Base-by-base conservation (phyloP, 2,797 vertebrate species). In the Leptoclinus maculatus region DNA sequence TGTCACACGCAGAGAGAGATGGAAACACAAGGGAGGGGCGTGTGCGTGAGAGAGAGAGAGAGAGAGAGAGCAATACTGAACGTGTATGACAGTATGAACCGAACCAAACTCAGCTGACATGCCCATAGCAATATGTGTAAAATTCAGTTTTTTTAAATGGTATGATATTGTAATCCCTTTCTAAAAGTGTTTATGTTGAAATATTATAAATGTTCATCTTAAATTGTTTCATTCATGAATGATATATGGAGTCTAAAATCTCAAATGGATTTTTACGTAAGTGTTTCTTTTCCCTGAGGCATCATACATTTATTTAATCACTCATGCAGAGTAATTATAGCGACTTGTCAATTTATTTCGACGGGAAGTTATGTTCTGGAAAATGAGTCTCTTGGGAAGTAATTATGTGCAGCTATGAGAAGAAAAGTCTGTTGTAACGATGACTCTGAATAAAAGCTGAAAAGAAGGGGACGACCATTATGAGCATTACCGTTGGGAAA, bases 301-400 rank as follows among this genome's bases (percentile, higher is more conserved):
- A 34, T 56, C 7, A 27, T 19, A 27, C 25, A 63, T 56, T 2
- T 29, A 14, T 34, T 62, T 2, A 8, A 36, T 66, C 21, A 7
- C 4, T 41, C 19, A 8, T 36, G 11, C 38, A 10, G 11, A 59
- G 16, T 57, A 13, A 68, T 34, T 12, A 23, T 60, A 10, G 9
- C 0, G 19, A 38, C 16, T 47, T 47, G 7, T 45, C 43, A 14
- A 23, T 47, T 19, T 43, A 6, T 43, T 13, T 47, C 2, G 53
- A 36, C 17, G 38, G 0, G 6, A 67, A 56, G 32, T 74, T 21
- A 10, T 45, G 16, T 49, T 74, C 3, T 13, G 34, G 7, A 53
- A 73, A 76, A 65, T 21, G 2, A 56, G 64, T 54, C 63, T 57
- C 34, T 7, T 56, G 56, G 36, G 34, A 66, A 47, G 62, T 2